Evolutionary conservation across 2,113 vertebrate species (phyloP).

Genomic region (Anoplopoma fimbria): DNA sequence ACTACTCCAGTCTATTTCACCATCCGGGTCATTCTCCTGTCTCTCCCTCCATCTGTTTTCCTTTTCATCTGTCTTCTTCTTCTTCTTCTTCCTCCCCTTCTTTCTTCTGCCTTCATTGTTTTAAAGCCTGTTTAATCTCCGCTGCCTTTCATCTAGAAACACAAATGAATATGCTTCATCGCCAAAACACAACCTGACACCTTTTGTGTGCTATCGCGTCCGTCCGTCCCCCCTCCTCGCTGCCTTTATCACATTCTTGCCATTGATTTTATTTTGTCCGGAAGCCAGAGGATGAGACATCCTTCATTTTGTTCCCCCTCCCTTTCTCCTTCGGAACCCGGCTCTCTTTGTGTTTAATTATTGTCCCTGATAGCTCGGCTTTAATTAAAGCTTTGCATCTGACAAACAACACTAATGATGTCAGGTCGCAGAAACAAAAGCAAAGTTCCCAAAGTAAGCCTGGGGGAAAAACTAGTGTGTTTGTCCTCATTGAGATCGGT

Average conservation of each 20-base stretch:
- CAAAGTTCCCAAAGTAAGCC: constrained; percentile 28
- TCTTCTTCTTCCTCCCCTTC: not conserved
- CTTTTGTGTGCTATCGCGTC: constrained; percentile 33
- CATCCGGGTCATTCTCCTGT: constrained; percentile 33
- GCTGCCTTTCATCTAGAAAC: constrained; percentile 48
- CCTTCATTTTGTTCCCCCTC: not conserved
- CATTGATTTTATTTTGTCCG: constrained; percentile 51
- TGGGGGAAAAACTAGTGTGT: not conserved
- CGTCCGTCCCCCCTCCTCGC: not conserved
- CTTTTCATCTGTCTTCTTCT: constrained; percentile 27
- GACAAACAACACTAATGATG: constrained; percentile 60
- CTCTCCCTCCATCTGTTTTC: constrained; percentile 24
- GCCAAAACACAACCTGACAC: constrained; percentile 56
- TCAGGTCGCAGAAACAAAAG: constrained; percentile 32
- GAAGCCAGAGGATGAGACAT: constrained; percentile 44
- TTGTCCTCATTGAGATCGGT: too few relatives aligned
- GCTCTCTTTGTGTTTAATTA: constrained; percentile 58
- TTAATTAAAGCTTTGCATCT: constrained; percentile 64
- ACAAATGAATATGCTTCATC: constrained; percentile 54
- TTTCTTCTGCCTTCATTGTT: constrained; percentile 46
- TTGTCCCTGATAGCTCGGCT: constrained; percentile 40
- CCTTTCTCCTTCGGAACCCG: constrained; percentile 17
- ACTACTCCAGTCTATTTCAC: constrained; percentile 4
- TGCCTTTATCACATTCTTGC: constrained; percentile 48
- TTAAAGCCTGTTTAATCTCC: constrained; percentile 43